Evolutionary conservation across 2,113 vertebrate genomes (phyloP), one percentile per base, ranked within the genome.

Genomic region (Eubucco bourcierii): DNA sequence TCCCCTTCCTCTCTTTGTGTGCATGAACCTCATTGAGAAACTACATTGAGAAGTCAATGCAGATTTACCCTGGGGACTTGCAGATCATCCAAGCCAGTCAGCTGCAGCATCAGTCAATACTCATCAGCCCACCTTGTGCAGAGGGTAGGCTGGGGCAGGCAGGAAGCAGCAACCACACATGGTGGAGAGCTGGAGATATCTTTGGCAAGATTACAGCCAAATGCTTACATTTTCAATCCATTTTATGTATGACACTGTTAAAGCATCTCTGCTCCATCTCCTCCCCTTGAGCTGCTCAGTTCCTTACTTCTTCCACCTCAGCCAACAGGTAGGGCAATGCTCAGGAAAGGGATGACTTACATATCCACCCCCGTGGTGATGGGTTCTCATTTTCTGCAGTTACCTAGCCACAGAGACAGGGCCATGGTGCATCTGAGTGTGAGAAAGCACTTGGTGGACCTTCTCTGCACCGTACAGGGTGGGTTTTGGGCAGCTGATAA

Each of bases 361-460:
- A 29, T 21, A 31, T 13, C 23, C 39, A 52, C 15, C 34, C 24
- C 39, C 31, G 20, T 4, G 6, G 5, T 0, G 0, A 58, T 1
- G 65, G 55, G 34, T 27, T 90, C 52, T 44, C 23, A 78, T 71
- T 66, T 90, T 27, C 90, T 53, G 24, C 75, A 33, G 37, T 64
- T 24, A 33, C 8, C 24, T 21, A 63, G 53, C 53, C 55, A 47
- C 44, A 73, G 59, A 75, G n/a, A 68, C 0, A 3, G 60, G 41
- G 27, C 18, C 61, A 39, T 6, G 2, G 17, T 4, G 1, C 0
- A 1, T 13, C 31, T 20, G 5, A 61, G 46, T 8, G 1, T 0
- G 0, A 33, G 46, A 59, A 64, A 25, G 52, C 52, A 31, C 53
- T 33, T 47, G 23, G 65, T 17, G 74, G 1, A 0, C 72, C 66